Conservation (phyloP, 2,113 vertebrate species). For the Trematomus loennbergii region DNA sequence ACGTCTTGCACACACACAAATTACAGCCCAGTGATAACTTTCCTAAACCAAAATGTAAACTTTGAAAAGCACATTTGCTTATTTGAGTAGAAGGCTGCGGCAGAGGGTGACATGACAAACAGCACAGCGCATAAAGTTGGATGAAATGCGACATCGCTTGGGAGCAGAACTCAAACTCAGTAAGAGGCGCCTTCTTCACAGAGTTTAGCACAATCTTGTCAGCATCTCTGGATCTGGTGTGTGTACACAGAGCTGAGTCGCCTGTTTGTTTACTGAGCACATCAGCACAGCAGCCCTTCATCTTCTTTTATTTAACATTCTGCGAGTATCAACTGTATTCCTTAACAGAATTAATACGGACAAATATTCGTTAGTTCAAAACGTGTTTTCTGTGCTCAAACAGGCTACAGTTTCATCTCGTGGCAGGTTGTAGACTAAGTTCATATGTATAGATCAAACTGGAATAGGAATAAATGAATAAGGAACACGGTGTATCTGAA, state of each 20-base stretch:
- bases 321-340: neutral
- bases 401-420: neutral
- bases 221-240: slow-evolving; percentile 5
- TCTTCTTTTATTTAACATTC: slow-evolving; percentile 19
- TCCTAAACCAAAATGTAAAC: slow-evolving; percentile 32
- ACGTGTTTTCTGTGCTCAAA: neutral
- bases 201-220: slow-evolving; percentile 24
- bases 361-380: slow-evolving; percentile 13
- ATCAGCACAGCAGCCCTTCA: neutral
- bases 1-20: slow-evolving; percentile 35
- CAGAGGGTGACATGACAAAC: slow-evolving; percentile 41
- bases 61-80: slow-evolving; percentile 51
- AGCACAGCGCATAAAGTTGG: slow-evolving; percentile 23
- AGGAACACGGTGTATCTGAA: neutral
- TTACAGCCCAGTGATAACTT: slow-evolving; percentile 60
- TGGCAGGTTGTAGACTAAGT: neutral
- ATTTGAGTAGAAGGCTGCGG: slow-evolving; percentile 36
- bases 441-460: neutral
- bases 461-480: slow-evolving; percentile 8
- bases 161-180: slow-evolving; percentile 41
- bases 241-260: slow-evolving; percentile 17
- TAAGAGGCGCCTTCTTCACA: slow-evolving; percentile 25
- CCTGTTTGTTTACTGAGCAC: slow-evolving; percentile 51
- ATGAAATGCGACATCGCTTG: slow-evolving; percentile 29
- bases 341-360: slow-evolving; percentile 13